Evolutionary conservation across 2,888 invertebrate genomes (phyloP), one percentile per base, ranked within the genome.

Genomic region (Xanthia icteritia): DNA sequence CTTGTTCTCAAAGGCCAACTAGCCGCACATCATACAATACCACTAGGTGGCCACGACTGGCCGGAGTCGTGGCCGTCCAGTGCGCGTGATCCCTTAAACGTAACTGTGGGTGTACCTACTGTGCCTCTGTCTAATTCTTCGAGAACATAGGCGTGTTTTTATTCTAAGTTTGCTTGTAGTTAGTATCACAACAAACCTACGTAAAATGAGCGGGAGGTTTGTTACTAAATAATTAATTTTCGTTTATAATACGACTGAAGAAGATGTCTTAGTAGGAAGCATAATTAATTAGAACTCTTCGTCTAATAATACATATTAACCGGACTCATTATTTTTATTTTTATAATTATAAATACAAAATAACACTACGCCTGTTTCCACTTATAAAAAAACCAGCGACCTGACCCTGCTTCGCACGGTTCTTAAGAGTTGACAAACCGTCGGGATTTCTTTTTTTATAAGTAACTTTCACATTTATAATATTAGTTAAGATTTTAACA

Each of bases 161-260:
- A 36, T n/a, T n/a, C 3, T 8, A 39, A 39, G 20, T 75, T 56
- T 17, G 3, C 36, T 36, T 36, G 8, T 54, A 64, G 6, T 23
- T 56, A n/a, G 17, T 63, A 13, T 42, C 27, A 56, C 8, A 68
- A 76, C 17, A 58, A 58, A 58, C 54, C 45, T 31, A 39, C 60
- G 39, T 31, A 48, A 48, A 79, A 31, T 45, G 20, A 31, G 79
- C 65, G 42, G 64, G 58, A 31, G 23, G 42, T 8, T 13, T 9
- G 15, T n/a, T 36, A 17, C 23, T 61, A 54, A 78, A 69, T 79
- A 79, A 77, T 77, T 61, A 51, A 5, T 51, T 51, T 54, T 77
- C 23, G 20, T 58, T 54, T 11, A 31, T 15, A 42, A 31, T 72
- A 71, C 23, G 1, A 17, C 6, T 73, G 45, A 36, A 36, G 42